Conservation (phyloP, 1,140 invertebrate genomes). For the Drosophila kohkoa region DNA sequence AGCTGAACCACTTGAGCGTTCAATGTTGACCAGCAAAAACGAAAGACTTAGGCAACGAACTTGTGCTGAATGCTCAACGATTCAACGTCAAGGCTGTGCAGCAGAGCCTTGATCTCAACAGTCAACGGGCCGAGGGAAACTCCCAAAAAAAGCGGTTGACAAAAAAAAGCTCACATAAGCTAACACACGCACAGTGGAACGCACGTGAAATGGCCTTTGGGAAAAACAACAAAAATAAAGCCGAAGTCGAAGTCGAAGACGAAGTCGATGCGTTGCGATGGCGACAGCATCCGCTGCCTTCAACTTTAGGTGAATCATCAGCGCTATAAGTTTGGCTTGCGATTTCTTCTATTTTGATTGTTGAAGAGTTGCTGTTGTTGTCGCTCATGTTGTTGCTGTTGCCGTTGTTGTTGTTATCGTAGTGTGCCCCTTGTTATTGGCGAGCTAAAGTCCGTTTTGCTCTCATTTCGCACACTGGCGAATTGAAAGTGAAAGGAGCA, state of each 20-base stretch:
- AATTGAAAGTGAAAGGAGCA: slow-evolving; percentile 82
- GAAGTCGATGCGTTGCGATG: too few relatives aligned
- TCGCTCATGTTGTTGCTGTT: slow-evolving; percentile 23
- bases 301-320: slow-evolving; percentile 66
- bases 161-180: slow-evolving; percentile 36
- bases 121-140: slow-evolving; percentile 59
- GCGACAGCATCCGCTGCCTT: slow-evolving; percentile 51
- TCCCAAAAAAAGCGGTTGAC: slow-evolving; percentile 51
- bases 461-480: slow-evolving; percentile 68
- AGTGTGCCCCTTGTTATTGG: slow-evolving; percentile 47
- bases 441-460: slow-evolving; percentile 73
- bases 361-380: slow-evolving; percentile 48
- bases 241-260: too few relatives aligned
- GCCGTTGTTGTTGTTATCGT: slow-evolving; percentile 25
- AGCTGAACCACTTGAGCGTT: slow-evolving; percentile 21
- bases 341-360: slow-evolving; percentile 68
- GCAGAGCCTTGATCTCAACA: slow-evolving; percentile 74
- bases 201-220: slow-evolving; percentile 64
- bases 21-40: slow-evolving; percentile 20
- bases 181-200: slow-evolving; percentile 19
- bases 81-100: slow-evolving; percentile 76
- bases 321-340: slow-evolving; percentile 29
- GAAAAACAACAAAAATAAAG: slow-evolving; percentile 60
- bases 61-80: slow-evolving; percentile 57
- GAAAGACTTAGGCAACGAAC: slow-evolving; percentile 44